Evolutionary conservation across 2,888 invertebrate genomes (phyloP), one percentile per base, ranked within the genome.

Genomic region (Mesoligia furuncula): DNA sequence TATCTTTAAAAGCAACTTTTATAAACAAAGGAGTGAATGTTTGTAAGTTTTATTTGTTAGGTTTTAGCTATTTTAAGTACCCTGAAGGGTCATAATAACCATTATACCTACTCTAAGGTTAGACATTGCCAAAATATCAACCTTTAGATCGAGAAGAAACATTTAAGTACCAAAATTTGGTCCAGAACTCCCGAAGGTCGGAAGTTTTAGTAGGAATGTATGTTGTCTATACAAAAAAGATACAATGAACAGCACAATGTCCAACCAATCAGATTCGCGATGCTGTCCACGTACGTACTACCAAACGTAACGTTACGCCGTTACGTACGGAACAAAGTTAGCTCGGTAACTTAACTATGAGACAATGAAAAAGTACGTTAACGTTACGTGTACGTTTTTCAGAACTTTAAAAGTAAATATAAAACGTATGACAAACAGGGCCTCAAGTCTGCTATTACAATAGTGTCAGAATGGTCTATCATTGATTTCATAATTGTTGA

Each of bases 221-320:
- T 59, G 39, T 42, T 36, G 15, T 5, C 8, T 6, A 31, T 48
- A n/a, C 5, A 24, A 42, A 70, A 48, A 45, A 39, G 9, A 66
- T n/a, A 51, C 36, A 61, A 20, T 1, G n/a, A 51, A 9, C 42
- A 59, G 31, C n/a, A 77, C 13, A 65, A 75, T 51, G 6, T 45
- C 27, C 17, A 8, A 67, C 75, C 59, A 72, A 83, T 64, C 42
- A 51, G 31, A 65, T 69, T 62, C 15, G 65, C 9, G 31, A 83
- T 70, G 31, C 75, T n/a, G 54, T 27, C 15, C 81, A 79, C 75
- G 81, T 79, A 79, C 75, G 81, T 79, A 59, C 17, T 6, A 51
- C 17, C n/a, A 17, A 36, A 69, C 31, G 15, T 15, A 39, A 80
- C 45, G 74, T 67, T 48, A 62, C 39, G 27, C n/a, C 8, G 45